phyloP scores from a whole-genome alignment of 2,113 vertebrate genomes.

The Balaenoptera acutorostrata region DNA sequence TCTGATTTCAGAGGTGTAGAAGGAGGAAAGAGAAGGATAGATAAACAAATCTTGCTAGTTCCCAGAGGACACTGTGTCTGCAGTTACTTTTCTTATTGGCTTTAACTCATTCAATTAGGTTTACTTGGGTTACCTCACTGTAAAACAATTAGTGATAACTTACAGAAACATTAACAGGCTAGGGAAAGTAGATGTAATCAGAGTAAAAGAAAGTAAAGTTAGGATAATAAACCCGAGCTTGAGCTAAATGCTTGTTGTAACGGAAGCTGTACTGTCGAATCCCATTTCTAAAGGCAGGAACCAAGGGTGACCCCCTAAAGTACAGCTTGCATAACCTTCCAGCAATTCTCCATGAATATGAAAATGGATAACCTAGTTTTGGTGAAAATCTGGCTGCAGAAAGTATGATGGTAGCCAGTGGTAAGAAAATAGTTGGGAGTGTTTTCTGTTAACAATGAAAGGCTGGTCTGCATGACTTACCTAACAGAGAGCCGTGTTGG shows the following conservation, averaged over 20 bases:
- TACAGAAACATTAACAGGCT: background rate
- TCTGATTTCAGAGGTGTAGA: background rate
- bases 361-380: rapidly evolving
- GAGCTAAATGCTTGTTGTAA: background rate
- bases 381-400: background rate
- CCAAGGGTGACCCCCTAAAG: too few species aligned
- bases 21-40: background rate
- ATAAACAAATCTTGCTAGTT: background rate
- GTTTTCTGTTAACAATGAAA: background rate
- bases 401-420: rapidly evolving
- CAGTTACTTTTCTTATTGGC: background rate
- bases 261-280: background rate
- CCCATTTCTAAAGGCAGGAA: background rate
- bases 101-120: background rate
- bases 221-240: too few species aligned
- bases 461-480: background rate
- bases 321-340: background rate
- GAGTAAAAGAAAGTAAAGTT: background rate
- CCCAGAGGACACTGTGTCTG: background rate
- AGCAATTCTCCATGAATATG: rapidly evolving
- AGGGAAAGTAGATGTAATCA: background rate
- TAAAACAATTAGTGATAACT: background rate
- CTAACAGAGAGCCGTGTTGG: rapidly evolving
- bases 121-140: background rate
- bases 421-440: rapidly evolving